phyloP scores from a whole-genome alignment of 2,113 vertebrate genomes.

The Cervus canadensis region DNA sequence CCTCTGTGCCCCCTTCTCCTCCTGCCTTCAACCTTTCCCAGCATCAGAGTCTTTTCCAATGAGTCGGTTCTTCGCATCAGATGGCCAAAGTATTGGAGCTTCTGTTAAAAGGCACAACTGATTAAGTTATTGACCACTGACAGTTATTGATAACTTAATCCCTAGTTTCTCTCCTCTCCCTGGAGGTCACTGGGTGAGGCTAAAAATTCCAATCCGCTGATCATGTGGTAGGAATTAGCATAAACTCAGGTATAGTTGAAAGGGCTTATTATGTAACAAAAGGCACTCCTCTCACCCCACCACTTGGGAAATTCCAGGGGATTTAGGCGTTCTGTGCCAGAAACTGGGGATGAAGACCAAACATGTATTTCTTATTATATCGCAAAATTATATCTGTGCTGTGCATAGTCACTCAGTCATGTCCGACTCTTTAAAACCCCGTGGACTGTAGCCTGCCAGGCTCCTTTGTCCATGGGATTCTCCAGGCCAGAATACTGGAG shows the following conservation, averaged over 20 bases:
- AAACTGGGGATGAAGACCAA: not conserved
- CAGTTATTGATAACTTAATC: not conserved
- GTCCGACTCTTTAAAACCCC: not conserved
- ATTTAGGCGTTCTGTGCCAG: not conserved
- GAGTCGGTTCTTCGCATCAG: not conserved
- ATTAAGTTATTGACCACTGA: not conserved
- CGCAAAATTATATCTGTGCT: not conserved
- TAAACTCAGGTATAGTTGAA: not conserved
- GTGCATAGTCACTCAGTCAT: accelerated
- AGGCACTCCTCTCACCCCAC: not conserved
- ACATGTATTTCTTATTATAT: not conserved
- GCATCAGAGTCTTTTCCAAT: not conserved
- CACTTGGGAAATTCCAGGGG: not conserved
- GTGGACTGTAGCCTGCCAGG: not conserved
- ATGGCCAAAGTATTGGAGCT: not conserved
- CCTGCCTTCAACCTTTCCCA: not conserved
- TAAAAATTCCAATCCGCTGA: not conserved
- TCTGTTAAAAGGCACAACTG: not conserved
- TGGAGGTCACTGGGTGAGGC: not conserved
- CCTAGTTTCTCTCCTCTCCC: not conserved
- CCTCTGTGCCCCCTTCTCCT: not conserved
- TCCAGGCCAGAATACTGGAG: not conserved
- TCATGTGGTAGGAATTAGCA: not conserved
- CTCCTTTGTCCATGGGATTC: not conserved
- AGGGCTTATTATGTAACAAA: not conserved